phyloP scores from a whole-genome alignment of 1,140 invertebrate species.

The Leptonema lineaticorne region DNA sequence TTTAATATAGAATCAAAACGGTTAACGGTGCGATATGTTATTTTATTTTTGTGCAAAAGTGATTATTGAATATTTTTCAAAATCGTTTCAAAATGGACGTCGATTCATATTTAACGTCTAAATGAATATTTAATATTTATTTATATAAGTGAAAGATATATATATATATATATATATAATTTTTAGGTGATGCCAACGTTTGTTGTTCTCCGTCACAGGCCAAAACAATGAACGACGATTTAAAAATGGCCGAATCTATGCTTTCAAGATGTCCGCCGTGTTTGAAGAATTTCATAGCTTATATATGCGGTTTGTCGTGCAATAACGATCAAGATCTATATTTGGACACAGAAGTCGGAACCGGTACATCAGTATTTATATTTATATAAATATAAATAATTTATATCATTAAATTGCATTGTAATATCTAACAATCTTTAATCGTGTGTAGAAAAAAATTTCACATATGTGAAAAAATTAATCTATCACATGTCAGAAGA shows the following conservation, averaged over 20 bases:
- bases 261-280: constrained; percentile 60
- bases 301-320: constrained; percentile 58
- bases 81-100: no score
- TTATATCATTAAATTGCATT: background rate
- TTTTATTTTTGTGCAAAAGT: no score
- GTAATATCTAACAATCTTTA: constrained; percentile 1
- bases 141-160: background rate
- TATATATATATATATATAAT: background rate
- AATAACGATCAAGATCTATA: constrained; percentile 48
- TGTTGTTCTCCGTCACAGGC: constrained; percentile 57
- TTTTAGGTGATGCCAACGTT: background rate
- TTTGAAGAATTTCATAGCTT: constrained; percentile 52
- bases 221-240: constrained; percentile 45
- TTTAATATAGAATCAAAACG: no score
- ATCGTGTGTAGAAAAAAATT: constrained; percentile 23
- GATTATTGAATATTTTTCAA: no score
- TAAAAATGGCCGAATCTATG: constrained; percentile 52
- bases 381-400: no score
- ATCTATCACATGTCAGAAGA: constrained; percentile 55
- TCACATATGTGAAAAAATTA: constrained; percentile 52
- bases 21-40: no score
- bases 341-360: background rate
- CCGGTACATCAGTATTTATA: background rate
- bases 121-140: no score
- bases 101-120: no score